phyloP scores from a whole-genome alignment of 2,888 invertebrate species.

The Drosophila anceps region DNA sequence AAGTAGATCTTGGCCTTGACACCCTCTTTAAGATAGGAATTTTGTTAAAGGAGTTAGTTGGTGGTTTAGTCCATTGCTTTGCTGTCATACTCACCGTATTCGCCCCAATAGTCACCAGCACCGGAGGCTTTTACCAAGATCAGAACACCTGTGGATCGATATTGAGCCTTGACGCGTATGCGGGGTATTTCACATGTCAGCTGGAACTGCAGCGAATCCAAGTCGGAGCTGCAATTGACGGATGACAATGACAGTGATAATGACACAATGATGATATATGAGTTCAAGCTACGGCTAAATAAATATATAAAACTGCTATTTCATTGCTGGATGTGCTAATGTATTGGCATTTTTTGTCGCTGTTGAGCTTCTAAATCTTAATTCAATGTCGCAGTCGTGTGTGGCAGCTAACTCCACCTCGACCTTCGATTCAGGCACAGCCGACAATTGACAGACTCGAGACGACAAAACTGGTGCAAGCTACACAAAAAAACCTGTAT shows the following conservation, averaged over 20 bases:
- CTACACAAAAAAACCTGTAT: slow-evolving; percentile 35
- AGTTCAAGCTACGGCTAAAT: slow-evolving; percentile 14
- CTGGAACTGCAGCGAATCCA: slow-evolving; percentile 93
- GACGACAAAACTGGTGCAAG: slow-evolving; percentile 45
- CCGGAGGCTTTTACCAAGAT: slow-evolving; percentile 93
- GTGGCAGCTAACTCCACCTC: slow-evolving; percentile 47
- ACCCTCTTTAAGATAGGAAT: slow-evolving; percentile 88
- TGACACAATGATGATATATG: slow-evolving; percentile 46
- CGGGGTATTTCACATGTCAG: slow-evolving; percentile 92
- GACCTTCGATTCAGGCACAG: slow-evolving; percentile 61
- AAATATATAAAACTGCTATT: slow-evolving; percentile 47
- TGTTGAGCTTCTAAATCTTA: slow-evolving; percentile 12
- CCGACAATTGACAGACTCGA: slow-evolving; percentile 28
- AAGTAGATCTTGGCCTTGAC: slow-evolving; percentile 94
- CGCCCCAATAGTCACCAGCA: slow-evolving; percentile 95
- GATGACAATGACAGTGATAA: slow-evolving; percentile 67
- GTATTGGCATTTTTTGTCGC: slow-evolving; percentile 28
- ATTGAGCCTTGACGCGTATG: slow-evolving; percentile 92
- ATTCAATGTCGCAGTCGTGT: slow-evolving; percentile 52
- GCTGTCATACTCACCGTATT: slow-evolving; percentile 89
- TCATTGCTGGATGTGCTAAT: slow-evolving; percentile 58
- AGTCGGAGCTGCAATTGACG: slow-evolving; percentile 88
- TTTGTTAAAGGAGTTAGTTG: background rate
- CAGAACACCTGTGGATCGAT: slow-evolving; percentile 92
- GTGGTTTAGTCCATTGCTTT: background rate